Percentiles rank a stretch among this genome's conserved stretches.
Conservation (phyloP, 2,797 vertebrate species). For the Sebastes trivittatus region DNA sequence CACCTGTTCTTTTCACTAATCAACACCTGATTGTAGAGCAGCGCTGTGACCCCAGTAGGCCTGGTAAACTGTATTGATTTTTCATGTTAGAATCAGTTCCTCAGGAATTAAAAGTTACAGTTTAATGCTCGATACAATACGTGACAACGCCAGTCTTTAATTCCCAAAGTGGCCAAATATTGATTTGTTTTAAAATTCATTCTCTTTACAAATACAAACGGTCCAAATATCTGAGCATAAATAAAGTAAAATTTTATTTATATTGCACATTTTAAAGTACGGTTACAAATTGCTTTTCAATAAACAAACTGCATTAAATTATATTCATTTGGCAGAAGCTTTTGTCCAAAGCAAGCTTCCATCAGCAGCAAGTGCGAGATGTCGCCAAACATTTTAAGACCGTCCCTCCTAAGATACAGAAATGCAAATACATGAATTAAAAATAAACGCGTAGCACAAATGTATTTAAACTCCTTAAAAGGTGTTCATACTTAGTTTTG, state of each 20-base stretch:
- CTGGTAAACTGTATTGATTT: conserved; percentile 24
- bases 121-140: neutral
- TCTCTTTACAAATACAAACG: neutral
- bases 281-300: neutral
- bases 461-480: neutral
- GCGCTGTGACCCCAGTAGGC: neutral
- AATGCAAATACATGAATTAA: neutral
- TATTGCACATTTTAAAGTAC: neutral
- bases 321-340: neutral
- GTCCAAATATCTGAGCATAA: neutral
- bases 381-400: neutral
- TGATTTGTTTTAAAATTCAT: neutral
- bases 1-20: neutral
- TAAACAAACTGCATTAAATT: neutral
- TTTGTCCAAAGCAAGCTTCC: neutral
- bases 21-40: neutral
- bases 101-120: neutral
- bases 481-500: neutral
- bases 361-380: neutral
- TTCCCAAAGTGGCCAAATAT: neutral
- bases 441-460: neutral
- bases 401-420: neutral
- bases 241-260: neutral
- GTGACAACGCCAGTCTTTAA: neutral
- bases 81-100: conserved; percentile 2